Percentiles rank a stretch among this genome's conserved stretches.
Evolutionary conservation across 2,888 invertebrate species (phyloP).

Genomic region (Leucozona laternaria): DNA sequence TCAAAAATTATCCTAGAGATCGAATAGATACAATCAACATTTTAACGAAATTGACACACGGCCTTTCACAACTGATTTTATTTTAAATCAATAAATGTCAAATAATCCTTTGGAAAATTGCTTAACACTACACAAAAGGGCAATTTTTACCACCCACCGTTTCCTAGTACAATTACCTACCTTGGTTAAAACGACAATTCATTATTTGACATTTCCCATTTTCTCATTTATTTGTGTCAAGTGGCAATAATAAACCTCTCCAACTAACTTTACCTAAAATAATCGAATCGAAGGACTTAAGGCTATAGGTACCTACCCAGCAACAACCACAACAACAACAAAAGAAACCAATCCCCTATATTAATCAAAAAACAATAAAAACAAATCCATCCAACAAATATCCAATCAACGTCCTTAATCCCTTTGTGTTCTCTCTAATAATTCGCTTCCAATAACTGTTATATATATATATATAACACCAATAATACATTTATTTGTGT

Average conservation of each 20-base stretch:
- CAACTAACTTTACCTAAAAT: slow-evolving; percentile 2
- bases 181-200: neutral
- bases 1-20: too few species aligned
- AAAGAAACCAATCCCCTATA: neutral
- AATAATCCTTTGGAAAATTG: too few species aligned
- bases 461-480: neutral
- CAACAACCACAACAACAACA: neutral
- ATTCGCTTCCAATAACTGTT: slow-evolving; percentile 26
- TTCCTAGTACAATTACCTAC: too few species aligned
- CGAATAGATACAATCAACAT: too few species aligned
- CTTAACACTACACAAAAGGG: too few species aligned
- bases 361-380: slow-evolving; percentile 50
- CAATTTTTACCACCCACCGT: too few species aligned
- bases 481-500: slow-evolving; percentile 29
- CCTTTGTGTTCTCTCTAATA: slow-evolving; percentile 16
- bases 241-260: slow-evolving; percentile 9
- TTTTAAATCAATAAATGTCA: too few species aligned
- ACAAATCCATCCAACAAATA: slow-evolving; percentile 23
- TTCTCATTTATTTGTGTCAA: slow-evolving; percentile 21
- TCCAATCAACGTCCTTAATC: slow-evolving; percentile 51
- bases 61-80: too few species aligned
- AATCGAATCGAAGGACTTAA: slow-evolving; percentile 12
- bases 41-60: too few species aligned
- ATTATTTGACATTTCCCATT: neutral
- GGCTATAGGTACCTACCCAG: neutral